Conservation (phyloP, 2,888 invertebrate genomes). For the Aplocera efformata region DNA sequence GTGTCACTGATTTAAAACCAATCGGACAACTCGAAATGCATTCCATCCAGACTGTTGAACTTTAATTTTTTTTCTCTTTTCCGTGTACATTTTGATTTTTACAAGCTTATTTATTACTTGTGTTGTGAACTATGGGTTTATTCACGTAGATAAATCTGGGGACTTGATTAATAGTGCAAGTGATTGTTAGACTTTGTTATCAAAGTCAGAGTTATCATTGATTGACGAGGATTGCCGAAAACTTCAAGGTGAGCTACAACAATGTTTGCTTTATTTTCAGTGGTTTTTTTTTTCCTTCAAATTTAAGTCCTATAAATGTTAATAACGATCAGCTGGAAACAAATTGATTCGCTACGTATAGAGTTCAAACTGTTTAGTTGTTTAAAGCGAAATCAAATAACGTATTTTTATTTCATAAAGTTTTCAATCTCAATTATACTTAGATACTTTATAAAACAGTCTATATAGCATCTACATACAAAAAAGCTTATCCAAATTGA, state of each 20-base stretch:
- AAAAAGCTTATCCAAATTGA: no score
- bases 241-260: conserved; percentile 60
- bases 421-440: no score
- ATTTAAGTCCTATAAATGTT: no score
- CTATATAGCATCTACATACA: no score
- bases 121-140: conserved; percentile 42
- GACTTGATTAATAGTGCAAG: conserved; percentile 29
- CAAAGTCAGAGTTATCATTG: conserved; percentile 46
- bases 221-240: conserved; percentile 67
- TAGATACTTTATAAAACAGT: no score
- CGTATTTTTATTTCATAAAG: no score
- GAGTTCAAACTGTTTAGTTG: no score
- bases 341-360: no score
- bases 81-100: conserved; percentile 66
- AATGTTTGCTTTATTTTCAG: conserved; percentile 1
- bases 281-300: no score
- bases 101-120: conserved; percentile 52
- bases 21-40: conserved; percentile 68
- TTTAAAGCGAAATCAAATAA: no score
- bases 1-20: conserved; percentile 32
- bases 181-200: conserved; percentile 45
- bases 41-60: conserved; percentile 77
- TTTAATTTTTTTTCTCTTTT: conserved; percentile 62
- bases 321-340: no score
- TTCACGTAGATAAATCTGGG: conserved; percentile 26